Evolutionary conservation across 2,888 invertebrate genomes (phyloP).

Genomic region (Lepidochrysops patricia): DNA sequence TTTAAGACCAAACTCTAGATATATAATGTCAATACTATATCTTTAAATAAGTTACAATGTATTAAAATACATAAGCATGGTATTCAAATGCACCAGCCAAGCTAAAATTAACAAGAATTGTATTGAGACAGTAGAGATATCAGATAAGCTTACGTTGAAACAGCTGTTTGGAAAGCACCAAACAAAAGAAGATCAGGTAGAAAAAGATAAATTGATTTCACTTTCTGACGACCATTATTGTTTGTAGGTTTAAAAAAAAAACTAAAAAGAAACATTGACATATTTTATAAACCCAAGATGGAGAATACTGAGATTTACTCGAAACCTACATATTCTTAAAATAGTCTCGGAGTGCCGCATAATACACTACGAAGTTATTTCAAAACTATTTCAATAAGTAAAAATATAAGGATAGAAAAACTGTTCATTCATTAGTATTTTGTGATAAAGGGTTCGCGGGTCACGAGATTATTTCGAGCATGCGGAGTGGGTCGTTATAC

Average conservation of each 20-base stretch:
- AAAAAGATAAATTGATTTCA: background rate
- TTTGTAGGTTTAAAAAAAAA: background rate
- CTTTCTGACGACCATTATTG: background rate
- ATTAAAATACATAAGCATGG: conserved; percentile 17
- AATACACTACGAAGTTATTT: background rate
- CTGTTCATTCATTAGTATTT: conserved; percentile 23
- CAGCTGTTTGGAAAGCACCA: background rate
- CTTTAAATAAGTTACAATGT: too few relatives aligned
- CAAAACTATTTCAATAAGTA: background rate
- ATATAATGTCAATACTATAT: too few relatives aligned
- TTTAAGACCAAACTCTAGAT: too few relatives aligned
- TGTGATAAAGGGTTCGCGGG: conserved; percentile 27
- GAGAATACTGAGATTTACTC: too few relatives aligned
- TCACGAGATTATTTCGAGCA: conserved; percentile 24
- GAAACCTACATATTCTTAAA: too few relatives aligned
- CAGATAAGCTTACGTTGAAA: background rate
- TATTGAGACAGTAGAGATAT: background rate
- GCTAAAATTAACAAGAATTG: background rate
- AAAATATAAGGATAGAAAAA: background rate
- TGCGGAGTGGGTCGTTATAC: conserved; percentile 25
- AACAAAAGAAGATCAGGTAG: background rate
- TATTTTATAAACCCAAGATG: too few relatives aligned
- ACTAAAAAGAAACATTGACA: too few relatives aligned
- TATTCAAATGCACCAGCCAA: background rate
- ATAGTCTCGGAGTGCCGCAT: too few relatives aligned